Evolutionary conservation across 1,140 invertebrate species (phyloP).

Genomic region (Rhyacophila brunnea): DNA sequence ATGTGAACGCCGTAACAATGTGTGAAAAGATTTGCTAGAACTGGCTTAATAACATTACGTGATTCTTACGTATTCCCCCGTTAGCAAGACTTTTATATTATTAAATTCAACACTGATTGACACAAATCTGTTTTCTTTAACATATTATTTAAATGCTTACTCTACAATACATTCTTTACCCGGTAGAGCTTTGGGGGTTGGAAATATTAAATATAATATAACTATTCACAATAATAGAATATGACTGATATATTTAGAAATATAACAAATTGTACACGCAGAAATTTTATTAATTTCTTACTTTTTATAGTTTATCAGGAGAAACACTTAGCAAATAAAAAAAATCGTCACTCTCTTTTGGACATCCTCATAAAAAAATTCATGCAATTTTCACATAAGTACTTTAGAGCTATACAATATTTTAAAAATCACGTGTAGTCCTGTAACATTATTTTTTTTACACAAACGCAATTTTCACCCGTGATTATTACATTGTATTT

Average conservation of each 20-base stretch:
- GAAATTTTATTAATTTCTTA: neutral
- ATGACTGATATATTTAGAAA: too few species aligned
- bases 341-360: too few species aligned
- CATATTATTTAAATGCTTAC: neutral
- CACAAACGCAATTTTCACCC: too few species aligned
- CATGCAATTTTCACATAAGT: too few species aligned
- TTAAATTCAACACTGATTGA: constrained; percentile 6
- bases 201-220: neutral
- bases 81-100: neutral
- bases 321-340: neutral
- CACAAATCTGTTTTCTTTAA: constrained; percentile 1
- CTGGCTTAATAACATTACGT: neutral
- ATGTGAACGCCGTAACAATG: constrained; percentile 27
- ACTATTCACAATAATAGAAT: too few species aligned
- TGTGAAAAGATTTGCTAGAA: constrained; percentile 9
- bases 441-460: too few species aligned
- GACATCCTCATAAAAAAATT: too few species aligned
- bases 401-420: too few species aligned
- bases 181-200: neutral
- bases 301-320: neutral
- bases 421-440: too few species aligned
- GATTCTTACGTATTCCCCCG: neutral
- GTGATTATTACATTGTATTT: too few species aligned
- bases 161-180: constrained; percentile 4
- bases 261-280: neutral